A percentile compares a stretch with the other conserved stretches of the same genome.
phyloP scores from a whole-genome alignment of 64 coral and sea anemone genomes.

The Dendrophyllia cribrosa region DNA sequence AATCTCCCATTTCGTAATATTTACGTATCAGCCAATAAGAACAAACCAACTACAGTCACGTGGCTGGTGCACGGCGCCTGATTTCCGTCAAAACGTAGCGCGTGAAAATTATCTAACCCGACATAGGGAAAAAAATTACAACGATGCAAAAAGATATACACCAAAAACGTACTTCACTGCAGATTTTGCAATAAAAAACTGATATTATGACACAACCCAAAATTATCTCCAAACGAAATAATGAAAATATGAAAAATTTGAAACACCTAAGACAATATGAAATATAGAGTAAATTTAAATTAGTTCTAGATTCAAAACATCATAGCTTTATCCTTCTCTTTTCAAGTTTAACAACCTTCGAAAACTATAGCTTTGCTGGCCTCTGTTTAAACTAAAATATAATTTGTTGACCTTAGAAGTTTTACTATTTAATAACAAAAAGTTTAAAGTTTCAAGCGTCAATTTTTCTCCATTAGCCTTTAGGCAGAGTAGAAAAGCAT shows the following conservation, averaged over 20 bases:
- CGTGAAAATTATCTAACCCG: neutral
- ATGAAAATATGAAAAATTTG: constrained; percentile 16
- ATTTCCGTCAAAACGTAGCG: neutral
- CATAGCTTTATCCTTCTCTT: neutral
- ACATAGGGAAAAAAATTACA: neutral
- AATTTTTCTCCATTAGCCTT: constrained; percentile 17
- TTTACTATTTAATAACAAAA: neutral
- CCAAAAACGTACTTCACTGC: neutral
- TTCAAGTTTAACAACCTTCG: neutral
- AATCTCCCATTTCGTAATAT: neutral
- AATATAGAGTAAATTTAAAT: constrained; percentile 23
- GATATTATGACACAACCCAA: neutral
- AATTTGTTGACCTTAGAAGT: neutral
- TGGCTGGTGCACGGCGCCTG: neutral
- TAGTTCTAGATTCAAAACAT: neutral
- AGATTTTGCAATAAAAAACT: neutral
- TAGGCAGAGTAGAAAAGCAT: constrained; percentile 38
- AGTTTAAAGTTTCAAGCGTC: neutral
- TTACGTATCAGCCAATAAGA: neutral
- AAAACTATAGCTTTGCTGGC: constrained; percentile 22
- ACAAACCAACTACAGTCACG: neutral
- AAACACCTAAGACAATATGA: constrained; percentile 13
- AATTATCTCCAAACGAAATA: constrained; percentile 15
- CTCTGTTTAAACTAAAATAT: constrained; percentile 1
- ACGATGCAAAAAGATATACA: neutral